Evolutionary conservation across 2,113 vertebrate genomes (phyloP).

Genomic region (Uropsilus gracilis): DNA sequence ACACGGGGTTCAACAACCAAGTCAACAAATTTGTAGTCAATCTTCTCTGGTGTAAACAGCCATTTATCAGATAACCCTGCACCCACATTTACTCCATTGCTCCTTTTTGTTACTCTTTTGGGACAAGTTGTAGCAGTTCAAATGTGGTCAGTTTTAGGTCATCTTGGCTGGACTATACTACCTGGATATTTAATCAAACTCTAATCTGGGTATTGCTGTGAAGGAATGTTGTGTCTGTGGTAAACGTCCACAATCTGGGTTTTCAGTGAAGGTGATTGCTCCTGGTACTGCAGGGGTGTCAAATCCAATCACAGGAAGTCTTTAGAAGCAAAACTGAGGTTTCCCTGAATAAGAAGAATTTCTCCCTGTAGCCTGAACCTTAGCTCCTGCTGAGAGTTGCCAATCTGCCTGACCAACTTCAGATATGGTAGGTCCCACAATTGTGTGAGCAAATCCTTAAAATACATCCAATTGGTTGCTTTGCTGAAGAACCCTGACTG

Average conservation of each 20-base stretch:
- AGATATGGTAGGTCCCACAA: not conserved
- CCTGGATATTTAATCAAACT: not conserved
- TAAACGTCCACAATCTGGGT: not conserved
- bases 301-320: not conserved
- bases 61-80: not conserved
- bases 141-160: not conserved
- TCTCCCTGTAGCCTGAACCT: not conserved
- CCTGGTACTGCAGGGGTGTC: not conserved
- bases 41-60: not conserved
- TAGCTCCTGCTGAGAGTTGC: not conserved
- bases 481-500: constrained; percentile 9
- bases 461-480: not conserved
- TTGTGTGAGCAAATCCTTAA: not conserved
- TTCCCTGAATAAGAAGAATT: not conserved
- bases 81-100: not conserved
- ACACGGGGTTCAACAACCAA: not conserved
- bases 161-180: not conserved
- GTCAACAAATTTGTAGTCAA: not conserved
- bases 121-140: not conserved
- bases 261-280: not conserved
- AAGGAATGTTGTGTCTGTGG: not conserved
- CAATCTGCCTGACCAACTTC: not conserved
- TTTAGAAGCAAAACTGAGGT: not conserved
- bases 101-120: not conserved
- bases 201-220: not conserved